Conservation (phyloP, 2,888 invertebrate species). For the Sphaeridia pumilis region DNA sequence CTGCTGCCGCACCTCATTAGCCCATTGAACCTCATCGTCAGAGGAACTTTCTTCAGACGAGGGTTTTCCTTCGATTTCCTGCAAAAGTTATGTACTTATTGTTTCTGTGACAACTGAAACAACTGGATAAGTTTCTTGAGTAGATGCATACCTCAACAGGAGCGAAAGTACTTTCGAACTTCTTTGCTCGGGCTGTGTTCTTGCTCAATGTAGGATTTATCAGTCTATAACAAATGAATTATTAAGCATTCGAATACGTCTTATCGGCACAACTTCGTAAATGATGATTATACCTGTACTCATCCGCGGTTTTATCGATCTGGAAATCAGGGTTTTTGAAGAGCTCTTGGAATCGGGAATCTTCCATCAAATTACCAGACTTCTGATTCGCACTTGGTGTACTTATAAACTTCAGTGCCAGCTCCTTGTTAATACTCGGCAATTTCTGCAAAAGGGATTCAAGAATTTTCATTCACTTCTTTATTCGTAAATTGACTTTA, state of each 20-base stretch:
- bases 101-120: too few relatives aligned
- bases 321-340: slow-evolving; percentile 89
- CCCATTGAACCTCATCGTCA: slow-evolving; percentile 70
- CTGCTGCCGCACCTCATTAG: slow-evolving; percentile 65
- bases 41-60: slow-evolving; percentile 48
- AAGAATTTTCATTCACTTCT: too few relatives aligned
- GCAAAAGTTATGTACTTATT: too few relatives aligned
- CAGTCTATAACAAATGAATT: slow-evolving; percentile 43
- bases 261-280: too few relatives aligned
- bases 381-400: slow-evolving; percentile 44
- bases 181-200: slow-evolving; percentile 56
- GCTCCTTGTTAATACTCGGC: slow-evolving; percentile 77
- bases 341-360: slow-evolving; percentile 77
- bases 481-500: too few relatives aligned
- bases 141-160: slow-evolving; percentile 28
- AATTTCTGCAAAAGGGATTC: slow-evolving; percentile 50
- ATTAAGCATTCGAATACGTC: slow-evolving; percentile 5
- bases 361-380: slow-evolving; percentile 57
- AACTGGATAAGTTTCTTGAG: too few relatives aligned
- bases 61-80: too few relatives aligned
- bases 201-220: slow-evolving; percentile 78
- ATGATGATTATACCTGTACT: slow-evolving; percentile 52
- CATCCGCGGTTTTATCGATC: slow-evolving; percentile 74
- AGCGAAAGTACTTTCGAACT: slow-evolving; percentile 43
- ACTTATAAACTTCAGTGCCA: slow-evolving; percentile 73